phyloP scores from a whole-genome alignment of 2,797 vertebrate species.

The Cossypha heuglini region DNA sequence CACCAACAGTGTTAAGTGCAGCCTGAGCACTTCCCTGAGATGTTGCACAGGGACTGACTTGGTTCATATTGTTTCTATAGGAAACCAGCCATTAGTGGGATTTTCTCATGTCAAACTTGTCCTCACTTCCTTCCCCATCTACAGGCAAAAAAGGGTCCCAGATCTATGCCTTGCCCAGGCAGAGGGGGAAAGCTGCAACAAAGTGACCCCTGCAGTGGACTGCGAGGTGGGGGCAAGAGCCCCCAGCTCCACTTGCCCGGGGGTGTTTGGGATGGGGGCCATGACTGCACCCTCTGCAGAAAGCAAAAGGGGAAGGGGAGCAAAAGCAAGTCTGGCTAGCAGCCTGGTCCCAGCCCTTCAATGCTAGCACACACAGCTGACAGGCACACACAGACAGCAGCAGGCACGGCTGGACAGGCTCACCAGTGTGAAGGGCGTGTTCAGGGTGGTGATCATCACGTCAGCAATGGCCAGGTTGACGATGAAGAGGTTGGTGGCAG shows the following conservation, averaged over 20 bases:
- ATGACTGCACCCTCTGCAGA: accelerated
- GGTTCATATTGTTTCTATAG: neutral
- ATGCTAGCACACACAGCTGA: accelerated
- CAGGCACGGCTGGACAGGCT: neutral
- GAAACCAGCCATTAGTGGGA: neutral
- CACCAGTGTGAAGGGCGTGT: conserved; percentile 81
- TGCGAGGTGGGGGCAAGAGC: accelerated
- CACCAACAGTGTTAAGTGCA: neutral
- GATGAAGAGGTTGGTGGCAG: conserved; percentile 79
- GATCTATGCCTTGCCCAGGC: neutral
- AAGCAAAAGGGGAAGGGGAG: neutral
- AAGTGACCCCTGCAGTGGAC: neutral
- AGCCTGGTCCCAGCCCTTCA: neutral
- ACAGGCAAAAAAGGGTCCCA: neutral
- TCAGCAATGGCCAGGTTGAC: conserved; percentile 77
- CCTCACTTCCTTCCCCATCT: neutral
- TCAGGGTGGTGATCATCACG: conserved; percentile 78
- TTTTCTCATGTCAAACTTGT: neutral
- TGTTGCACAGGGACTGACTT: neutral
- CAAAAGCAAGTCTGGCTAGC: accelerated
- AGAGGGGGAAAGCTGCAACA: neutral
- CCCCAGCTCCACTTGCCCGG: no score
- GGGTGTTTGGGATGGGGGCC: neutral
- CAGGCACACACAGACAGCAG: neutral
- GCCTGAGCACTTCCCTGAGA: no score